Conservation (phyloP, 2,888 invertebrate genomes). For the Hypercompe scribonia region DNA sequence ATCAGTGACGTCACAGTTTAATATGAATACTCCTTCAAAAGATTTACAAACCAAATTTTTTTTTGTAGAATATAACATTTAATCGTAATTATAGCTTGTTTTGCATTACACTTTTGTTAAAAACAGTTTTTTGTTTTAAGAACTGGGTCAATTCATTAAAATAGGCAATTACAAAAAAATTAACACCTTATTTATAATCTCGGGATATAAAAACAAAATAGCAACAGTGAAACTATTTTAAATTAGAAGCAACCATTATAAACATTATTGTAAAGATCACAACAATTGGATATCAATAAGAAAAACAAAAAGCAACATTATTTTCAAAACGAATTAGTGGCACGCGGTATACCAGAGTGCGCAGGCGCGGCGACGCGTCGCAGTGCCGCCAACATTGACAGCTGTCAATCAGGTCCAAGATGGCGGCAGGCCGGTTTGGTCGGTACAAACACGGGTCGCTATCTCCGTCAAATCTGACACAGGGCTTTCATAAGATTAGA, state of each 20-base stretch:
- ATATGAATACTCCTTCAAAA: background rate
- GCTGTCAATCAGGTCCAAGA: slow-evolving; percentile 86
- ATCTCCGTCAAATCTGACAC: slow-evolving; percentile 71
- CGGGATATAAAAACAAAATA: background rate
- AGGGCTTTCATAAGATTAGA: slow-evolving; percentile 58
- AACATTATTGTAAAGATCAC: slow-evolving; percentile 14
- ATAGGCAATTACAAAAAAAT: background rate
- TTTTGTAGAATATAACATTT: too few relatives aligned
- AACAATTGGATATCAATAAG: slow-evolving; percentile 36
- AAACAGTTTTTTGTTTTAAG: background rate
- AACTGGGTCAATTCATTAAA: background rate
- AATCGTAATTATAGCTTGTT: background rate
- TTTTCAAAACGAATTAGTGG: slow-evolving; percentile 74
- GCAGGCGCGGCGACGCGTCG: slow-evolving; percentile 83
- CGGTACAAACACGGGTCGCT: slow-evolving; percentile 60
- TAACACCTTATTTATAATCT: background rate
- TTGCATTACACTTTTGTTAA: background rate
- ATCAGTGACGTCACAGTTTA: background rate
- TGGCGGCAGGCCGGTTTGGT: slow-evolving; percentile 81
- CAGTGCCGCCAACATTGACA: slow-evolving; percentile 85
- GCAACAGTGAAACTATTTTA: background rate
- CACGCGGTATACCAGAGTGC: slow-evolving; percentile 64
- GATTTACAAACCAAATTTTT: too few relatives aligned
- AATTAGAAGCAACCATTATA: slow-evolving; percentile 15
- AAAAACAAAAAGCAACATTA: slow-evolving; percentile 48